phyloP scores from a whole-genome alignment of 2,113 vertebrate species.

The Polyodon spathula region DNA sequence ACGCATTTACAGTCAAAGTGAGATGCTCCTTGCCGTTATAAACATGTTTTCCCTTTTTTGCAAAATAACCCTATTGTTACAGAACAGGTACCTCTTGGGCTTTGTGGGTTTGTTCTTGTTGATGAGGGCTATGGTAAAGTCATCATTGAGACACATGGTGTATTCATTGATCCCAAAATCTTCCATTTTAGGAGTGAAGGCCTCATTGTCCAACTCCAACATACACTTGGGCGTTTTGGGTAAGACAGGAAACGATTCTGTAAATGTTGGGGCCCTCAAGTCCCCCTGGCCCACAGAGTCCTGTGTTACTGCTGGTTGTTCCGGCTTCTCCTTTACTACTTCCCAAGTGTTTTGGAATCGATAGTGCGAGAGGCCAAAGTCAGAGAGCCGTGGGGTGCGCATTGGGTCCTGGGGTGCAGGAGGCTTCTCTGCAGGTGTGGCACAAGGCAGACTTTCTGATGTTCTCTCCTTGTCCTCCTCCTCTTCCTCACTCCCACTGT shows the following conservation, averaged over 20 bases:
- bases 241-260: conserved; percentile 9
- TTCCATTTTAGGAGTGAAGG: conserved; percentile 61
- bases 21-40: no score
- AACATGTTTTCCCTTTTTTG: no score
- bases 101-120: conserved; percentile 43
- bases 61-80: no score
- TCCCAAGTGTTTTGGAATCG: conserved; percentile 45
- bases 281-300: conserved; percentile 12
- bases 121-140: conserved; percentile 74
- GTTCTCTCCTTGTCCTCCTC: conserved; percentile 17
- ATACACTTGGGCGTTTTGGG: conserved; percentile 67
- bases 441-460: neutral
- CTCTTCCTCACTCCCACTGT: conserved; percentile 16
- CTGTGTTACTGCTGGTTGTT: rapidly evolving
- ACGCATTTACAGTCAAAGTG: no score
- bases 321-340: neutral
- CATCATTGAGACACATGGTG: conserved; percentile 73
- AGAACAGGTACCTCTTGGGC: conserved; percentile 36
- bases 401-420: conserved; percentile 25
- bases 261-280: conserved; percentile 21
- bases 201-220: conserved; percentile 67
- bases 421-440: conserved; percentile 7
- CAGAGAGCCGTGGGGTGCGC: conserved; percentile 66
- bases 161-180: conserved; percentile 74
- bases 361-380: conserved; percentile 78